Conservation (phyloP, 2,113 vertebrate genomes). For the Alosa alosa region DNA sequence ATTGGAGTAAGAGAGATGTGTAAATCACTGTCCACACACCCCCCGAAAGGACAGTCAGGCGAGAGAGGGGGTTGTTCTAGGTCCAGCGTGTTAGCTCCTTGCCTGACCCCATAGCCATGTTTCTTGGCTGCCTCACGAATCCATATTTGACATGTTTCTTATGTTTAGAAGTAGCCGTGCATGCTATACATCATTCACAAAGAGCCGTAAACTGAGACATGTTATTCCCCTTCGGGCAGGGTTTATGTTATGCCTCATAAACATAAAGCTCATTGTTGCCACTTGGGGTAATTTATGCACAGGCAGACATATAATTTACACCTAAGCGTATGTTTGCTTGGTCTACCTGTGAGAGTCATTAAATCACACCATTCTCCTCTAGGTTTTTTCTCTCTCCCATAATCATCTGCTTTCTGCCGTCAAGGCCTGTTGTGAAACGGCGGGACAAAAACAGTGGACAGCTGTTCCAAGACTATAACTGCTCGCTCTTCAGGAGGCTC, state of each 20-base stretch:
- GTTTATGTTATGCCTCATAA: background rate
- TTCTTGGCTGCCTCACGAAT: background rate
- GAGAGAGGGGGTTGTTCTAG: constrained; percentile 36
- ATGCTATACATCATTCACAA: background rate
- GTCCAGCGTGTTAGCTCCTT: constrained; percentile 8
- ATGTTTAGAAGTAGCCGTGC: background rate
- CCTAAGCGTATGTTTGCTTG: background rate
- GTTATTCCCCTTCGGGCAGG: background rate
- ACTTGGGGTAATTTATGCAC: background rate
- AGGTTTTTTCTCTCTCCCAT: background rate
- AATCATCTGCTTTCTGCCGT: background rate
- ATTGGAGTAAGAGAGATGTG: constrained; percentile 52
- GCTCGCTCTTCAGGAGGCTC: background rate
- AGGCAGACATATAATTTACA: background rate
- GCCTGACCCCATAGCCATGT: background rate
- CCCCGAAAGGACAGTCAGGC: background rate
- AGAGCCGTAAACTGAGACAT: background rate
- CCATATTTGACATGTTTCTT: constrained; percentile 14
- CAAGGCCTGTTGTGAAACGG: background rate
- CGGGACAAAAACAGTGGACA: background rate
- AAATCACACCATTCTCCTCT: background rate
- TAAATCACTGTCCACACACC: constrained; percentile 36
- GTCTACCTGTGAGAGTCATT: background rate
- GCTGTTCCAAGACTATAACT: background rate
- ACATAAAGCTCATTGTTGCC: constrained; percentile 16